phyloP scores from a whole-genome alignment of 2,797 vertebrate species.

The Squalus acanthias region DNA sequence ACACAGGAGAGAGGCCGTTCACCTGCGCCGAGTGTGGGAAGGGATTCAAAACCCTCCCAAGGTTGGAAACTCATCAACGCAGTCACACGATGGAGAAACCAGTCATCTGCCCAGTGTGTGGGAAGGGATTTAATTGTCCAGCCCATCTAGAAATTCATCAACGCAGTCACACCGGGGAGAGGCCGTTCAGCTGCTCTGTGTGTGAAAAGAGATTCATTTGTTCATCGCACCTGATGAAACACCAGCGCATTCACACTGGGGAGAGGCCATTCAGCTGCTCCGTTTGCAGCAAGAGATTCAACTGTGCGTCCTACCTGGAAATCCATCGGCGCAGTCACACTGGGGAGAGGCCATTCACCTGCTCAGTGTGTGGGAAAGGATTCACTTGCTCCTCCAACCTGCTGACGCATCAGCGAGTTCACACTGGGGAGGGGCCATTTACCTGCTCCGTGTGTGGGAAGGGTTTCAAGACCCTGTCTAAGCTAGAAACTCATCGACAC shows the following conservation, averaged over 20 bases:
- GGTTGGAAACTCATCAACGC: too few species aligned
- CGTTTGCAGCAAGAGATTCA: not conserved
- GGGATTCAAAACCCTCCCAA: not conserved
- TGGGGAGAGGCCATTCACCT: not conserved
- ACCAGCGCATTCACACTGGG: not conserved
- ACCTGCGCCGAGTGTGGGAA: not conserved
- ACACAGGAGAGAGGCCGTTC: not conserved
- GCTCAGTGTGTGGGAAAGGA: not conserved
- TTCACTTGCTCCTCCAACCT: conserved; percentile 2
- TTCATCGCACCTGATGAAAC: not conserved
- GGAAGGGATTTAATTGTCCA: too few species aligned
- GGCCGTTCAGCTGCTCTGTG: too few species aligned
- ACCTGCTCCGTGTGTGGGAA: conserved; percentile 8
- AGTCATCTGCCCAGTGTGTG: too few species aligned
- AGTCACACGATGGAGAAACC: too few species aligned
- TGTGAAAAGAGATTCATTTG: not conserved
- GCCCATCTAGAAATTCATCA: too few species aligned
- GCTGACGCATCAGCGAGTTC: conserved; percentile 3
- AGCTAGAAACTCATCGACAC: not conserved
- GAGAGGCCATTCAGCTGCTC: not conserved
- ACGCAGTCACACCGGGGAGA: too few species aligned
- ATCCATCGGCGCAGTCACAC: not conserved
- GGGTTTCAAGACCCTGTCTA: not conserved
- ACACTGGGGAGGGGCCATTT: not conserved
- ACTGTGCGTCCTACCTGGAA: conserved; percentile 1